Evolutionary conservation across 2,888 invertebrate species (phyloP).

Genomic region (Cheilosia grossa): DNA sequence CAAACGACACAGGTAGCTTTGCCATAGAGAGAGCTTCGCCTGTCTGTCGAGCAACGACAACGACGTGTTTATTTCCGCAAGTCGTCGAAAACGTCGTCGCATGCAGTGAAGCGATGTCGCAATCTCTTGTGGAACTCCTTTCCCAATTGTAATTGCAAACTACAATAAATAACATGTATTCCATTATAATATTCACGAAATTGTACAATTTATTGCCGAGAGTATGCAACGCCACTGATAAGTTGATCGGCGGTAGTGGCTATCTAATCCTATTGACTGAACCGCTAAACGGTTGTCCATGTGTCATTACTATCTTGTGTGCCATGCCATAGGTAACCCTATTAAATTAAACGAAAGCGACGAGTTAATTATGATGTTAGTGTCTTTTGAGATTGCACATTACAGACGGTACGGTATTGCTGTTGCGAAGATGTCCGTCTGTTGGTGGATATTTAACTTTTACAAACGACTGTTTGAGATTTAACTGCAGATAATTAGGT

Average conservation of each 20-base stretch:
- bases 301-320: conserved; percentile 55
- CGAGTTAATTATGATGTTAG: conserved; percentile 71
- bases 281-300: conserved; percentile 65
- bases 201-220: conserved; percentile 40
- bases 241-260: conserved; percentile 57
- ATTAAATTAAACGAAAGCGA: conserved; percentile 69
- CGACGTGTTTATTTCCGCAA: conserved; percentile 41
- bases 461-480: conserved; percentile 52
- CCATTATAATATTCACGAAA: conserved; percentile 51
- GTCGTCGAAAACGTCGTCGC: conserved; percentile 32
- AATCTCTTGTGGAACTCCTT: conserved; percentile 44
- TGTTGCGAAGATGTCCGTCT: conserved; percentile 16
- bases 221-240: conserved; percentile 27
- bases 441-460: conserved; percentile 38
- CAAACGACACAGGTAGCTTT: neutral
- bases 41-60: conserved; percentile 16
- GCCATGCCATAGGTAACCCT: conserved; percentile 48
- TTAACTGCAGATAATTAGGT: conserved; percentile 54
- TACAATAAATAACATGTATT: conserved; percentile 58
- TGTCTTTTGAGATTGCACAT: conserved; percentile 38
- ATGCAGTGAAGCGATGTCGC: conserved; percentile 35
- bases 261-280: conserved; percentile 67
- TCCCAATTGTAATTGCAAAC: conserved; percentile 56
- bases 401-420: neutral
- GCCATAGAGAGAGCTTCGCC: neutral